A percentile compares a stretch with the other conserved stretches of the same genome.
Conservation (phyloP, 2,888 invertebrate genomes). For the Ochropacha duplaris region DNA sequence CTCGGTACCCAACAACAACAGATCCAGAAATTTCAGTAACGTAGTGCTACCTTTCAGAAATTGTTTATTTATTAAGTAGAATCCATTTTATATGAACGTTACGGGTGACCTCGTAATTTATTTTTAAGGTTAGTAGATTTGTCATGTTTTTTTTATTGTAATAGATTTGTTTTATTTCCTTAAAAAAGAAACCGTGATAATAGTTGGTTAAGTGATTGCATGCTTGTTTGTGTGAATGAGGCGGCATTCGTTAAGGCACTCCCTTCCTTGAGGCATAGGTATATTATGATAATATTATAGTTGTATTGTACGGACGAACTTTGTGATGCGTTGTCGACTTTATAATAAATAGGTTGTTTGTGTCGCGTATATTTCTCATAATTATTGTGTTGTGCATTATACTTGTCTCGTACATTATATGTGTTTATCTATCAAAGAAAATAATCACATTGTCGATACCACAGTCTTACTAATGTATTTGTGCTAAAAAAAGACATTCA, state of each 20-base stretch:
- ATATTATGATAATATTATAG: conserved; percentile 44
- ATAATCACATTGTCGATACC: conserved; percentile 43
- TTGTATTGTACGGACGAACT: conserved; percentile 62
- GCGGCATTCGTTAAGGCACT: conserved; percentile 76
- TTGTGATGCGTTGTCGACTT: conserved; percentile 65
- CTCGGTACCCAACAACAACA: conserved; percentile 53
- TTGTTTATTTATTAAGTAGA: conserved; percentile 69
- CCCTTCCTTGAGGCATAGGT: conserved; percentile 71
- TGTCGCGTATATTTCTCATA: conserved; percentile 48
- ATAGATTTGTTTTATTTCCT: conserved; percentile 71
- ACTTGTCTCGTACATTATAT: conserved; percentile 9
- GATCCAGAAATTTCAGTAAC: conserved; percentile 41
- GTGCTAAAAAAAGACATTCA: neutral
- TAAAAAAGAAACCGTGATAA: conserved; percentile 80
- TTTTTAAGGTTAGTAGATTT: conserved; percentile 80
- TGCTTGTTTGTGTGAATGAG: conserved; percentile 63
- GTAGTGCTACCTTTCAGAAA: conserved; percentile 44
- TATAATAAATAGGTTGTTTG: conserved; percentile 56
- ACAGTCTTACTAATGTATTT: conserved; percentile 9
- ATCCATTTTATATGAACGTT: conserved; percentile 63
- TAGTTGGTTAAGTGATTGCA: conserved; percentile 76
- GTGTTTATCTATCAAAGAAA: conserved; percentile 14
- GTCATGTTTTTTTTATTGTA: conserved; percentile 68
- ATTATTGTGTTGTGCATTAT: conserved; percentile 61
- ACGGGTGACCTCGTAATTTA: conserved; percentile 75